Conservation (phyloP, 2,888 invertebrate species). For the Acanthococcus lagerstroemiae region DNA sequence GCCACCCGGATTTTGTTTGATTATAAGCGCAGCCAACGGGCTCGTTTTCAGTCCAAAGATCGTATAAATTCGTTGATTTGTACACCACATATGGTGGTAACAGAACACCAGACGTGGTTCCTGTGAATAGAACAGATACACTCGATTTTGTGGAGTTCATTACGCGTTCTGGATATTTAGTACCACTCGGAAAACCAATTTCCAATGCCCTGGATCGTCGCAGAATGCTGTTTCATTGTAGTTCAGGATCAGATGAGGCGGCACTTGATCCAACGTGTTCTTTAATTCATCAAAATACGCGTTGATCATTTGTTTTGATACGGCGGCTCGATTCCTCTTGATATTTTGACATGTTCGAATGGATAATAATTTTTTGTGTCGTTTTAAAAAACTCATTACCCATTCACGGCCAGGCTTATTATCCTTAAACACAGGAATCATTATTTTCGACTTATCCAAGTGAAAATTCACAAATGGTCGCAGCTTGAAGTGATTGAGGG, state of each 20-base stretch:
- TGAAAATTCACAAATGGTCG: background rate
- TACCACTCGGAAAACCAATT: slow-evolving; percentile 37
- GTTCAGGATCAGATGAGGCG: slow-evolving; percentile 38
- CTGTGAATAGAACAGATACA: slow-evolving; percentile 34
- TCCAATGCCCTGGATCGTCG: slow-evolving; percentile 40
- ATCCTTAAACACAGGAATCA: background rate
- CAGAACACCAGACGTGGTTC: slow-evolving; percentile 32
- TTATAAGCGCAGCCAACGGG: slow-evolving; percentile 33
- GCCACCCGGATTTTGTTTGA: slow-evolving; percentile 38
- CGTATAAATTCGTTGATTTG: slow-evolving; percentile 32
- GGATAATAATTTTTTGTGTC: background rate
- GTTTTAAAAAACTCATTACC: background rate
- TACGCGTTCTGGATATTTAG: slow-evolving; percentile 39
- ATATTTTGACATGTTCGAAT: background rate
- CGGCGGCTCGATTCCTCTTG: slow-evolving; percentile 15
- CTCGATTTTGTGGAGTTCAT: slow-evolving; percentile 38
- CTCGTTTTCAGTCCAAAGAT: slow-evolving; percentile 34
- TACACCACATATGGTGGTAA: slow-evolving; percentile 35
- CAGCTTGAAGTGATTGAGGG: background rate
- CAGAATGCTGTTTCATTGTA: slow-evolving; percentile 40
- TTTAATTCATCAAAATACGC: slow-evolving; percentile 35
- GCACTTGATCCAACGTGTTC: slow-evolving; percentile 32
- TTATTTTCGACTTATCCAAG: background rate
- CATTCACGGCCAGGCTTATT: background rate
- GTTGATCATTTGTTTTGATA: slow-evolving; percentile 9